These are phyloP conservation scores for Tamias sibiricus DNA, from an alignment of 2,113 vertebrate species.

Conservation along the genomic window DNA sequence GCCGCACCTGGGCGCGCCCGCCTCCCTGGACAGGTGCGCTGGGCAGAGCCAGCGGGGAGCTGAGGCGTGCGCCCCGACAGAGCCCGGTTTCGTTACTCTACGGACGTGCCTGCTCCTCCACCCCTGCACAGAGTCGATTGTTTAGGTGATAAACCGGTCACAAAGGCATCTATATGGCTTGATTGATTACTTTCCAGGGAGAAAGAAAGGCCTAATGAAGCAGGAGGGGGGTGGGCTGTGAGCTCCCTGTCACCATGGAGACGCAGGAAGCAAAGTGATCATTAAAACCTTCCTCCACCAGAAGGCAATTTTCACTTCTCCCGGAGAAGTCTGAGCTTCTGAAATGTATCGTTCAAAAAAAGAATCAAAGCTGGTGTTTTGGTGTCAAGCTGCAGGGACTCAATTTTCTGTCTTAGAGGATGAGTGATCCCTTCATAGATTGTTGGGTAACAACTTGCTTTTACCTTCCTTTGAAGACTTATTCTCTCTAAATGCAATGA, in stretches of 20 bases:
- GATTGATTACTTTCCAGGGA: constrained; percentile 78
- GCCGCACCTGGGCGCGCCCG: constrained; percentile 62
- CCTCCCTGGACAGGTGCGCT: constrained; percentile 57
- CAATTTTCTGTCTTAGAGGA: not conserved
- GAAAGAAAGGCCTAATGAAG: constrained; percentile 79
- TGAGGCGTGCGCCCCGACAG: not conserved
- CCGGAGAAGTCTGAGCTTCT: constrained; percentile 76
- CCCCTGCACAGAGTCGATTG: not conserved
- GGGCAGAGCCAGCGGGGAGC: not conserved
- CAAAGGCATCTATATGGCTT: constrained; percentile 64
- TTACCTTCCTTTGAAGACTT: constrained; percentile 53
- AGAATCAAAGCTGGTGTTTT: constrained; percentile 25
- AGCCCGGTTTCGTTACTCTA: not conserved
- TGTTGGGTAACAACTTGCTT: constrained; percentile 34
- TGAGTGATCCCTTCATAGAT: not conserved
- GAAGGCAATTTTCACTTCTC: constrained; percentile 86
- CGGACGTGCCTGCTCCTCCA: not conserved
- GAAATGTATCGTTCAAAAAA: constrained; percentile 68
- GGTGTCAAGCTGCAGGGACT: not conserved
- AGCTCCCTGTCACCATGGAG: constrained; percentile 86
- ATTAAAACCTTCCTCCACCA: constrained; percentile 85
- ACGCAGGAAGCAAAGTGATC: constrained; percentile 85
- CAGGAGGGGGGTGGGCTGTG: constrained; percentile 75
- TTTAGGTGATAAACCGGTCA: constrained; percentile 61
- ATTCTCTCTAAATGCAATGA: not conserved